Conservation (phyloP, 2,888 invertebrate species). For the Drosophila peninsularis region DNA sequence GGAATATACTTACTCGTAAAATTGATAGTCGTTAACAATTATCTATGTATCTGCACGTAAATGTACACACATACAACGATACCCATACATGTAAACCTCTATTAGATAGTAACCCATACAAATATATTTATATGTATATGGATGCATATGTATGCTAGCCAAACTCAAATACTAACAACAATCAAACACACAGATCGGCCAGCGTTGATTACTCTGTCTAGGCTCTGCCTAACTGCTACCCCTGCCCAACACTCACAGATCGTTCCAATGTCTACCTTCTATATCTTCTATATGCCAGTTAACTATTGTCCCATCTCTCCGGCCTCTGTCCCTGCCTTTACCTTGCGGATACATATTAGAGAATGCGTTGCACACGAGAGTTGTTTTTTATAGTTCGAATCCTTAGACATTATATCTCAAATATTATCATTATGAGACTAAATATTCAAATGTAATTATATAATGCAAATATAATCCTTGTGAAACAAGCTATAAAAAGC, state of each 20-base stretch:
- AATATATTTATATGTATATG: slow-evolving; percentile 1
- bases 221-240: neutral
- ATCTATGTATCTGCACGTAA: slow-evolving; percentile 59
- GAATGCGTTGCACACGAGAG: neutral
- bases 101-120: slow-evolving; percentile 35
- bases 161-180: slow-evolving; percentile 3
- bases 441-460: neutral
- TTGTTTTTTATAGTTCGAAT: neutral
- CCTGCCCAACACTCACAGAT: neutral
- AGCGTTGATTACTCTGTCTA: slow-evolving; percentile 12
- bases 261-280: slow-evolving; percentile 9
- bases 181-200: slow-evolving; percentile 12
- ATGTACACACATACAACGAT: slow-evolving; percentile 58
- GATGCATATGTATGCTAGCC: slow-evolving; percentile 20
- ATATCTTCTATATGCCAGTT: neutral
- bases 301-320: neutral
- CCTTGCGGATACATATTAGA: neutral
- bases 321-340: neutral
- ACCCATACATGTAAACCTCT: slow-evolving; percentile 32
- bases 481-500: neutral
- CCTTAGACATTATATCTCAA: neutral
- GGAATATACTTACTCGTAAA: slow-evolving; percentile 36
- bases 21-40: slow-evolving; percentile 37
- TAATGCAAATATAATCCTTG: neutral
- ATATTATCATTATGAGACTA: neutral